These are phyloP conservation scores for Nanorana parkeri DNA, from an alignment of 2,113 vertebrate genomes.

Conservation along the genomic window DNA sequence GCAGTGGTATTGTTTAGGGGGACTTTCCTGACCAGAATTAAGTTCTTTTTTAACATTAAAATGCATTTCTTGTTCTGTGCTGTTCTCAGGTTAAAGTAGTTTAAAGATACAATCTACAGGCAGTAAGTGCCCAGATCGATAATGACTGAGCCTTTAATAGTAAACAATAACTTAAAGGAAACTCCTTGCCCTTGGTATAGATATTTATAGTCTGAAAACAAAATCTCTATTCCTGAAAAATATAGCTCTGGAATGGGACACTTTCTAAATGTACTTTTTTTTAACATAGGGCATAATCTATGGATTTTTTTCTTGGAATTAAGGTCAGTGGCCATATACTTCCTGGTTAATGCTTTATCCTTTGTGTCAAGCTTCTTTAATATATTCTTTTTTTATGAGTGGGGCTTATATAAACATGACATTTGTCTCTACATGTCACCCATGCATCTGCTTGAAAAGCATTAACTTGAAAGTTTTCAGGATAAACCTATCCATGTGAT, in stretches of 20 bases:
- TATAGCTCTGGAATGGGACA: not conserved
- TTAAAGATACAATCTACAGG: no score
- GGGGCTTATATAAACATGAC: constrained; percentile 11
- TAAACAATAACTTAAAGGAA: not conserved
- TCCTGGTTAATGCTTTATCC: constrained; percentile 30
- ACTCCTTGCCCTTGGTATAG: not conserved
- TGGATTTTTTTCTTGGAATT: constrained; percentile 13
- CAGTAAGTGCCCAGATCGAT: not conserved
- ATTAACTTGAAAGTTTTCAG: not conserved
- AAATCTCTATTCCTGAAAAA: not conserved
- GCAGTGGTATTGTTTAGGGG: no score
- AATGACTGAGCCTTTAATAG: not conserved
- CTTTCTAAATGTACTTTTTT: not conserved
- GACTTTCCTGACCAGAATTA: no score
- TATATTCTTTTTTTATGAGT: constrained; percentile 19
- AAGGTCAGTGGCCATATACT: constrained; percentile 18
- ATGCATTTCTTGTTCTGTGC: no score
- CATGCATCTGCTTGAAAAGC: constrained; percentile 4
- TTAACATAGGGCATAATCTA: not conserved
- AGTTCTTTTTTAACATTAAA: no score
- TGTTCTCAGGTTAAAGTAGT: no score
- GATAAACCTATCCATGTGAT: constrained; percentile 2
- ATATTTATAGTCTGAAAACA: not conserved
- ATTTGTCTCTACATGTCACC: constrained; percentile 17
- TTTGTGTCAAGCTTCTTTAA: not conserved